Evolutionary conservation across 1,140 invertebrate species (phyloP), one percentile per base, ranked within the genome.

Genomic region (Ephestia elutella): DNA sequence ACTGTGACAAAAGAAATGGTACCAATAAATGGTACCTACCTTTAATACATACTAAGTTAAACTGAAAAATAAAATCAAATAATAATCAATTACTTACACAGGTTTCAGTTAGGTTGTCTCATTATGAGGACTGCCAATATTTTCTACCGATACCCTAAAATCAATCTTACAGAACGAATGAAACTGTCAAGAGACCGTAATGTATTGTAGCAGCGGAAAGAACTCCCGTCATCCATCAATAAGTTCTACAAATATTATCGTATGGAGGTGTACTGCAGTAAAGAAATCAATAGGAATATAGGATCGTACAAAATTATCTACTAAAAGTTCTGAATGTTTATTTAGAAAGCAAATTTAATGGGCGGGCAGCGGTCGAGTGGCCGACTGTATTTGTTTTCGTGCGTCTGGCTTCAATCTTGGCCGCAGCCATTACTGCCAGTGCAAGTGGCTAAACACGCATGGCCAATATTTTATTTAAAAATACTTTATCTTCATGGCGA

Each of bases 331-430:
- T 50, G 32, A 5, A 25, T 58, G 63, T 65, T 60, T 65, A 56
- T 65, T 65, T 65, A 58, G 54, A 60, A 57, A 61, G 53, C 58
- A 64, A 56, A 61, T 61, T 65, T 65, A 65, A 61, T 65, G 51
- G 56, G 28, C 49, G 30, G 44, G 56, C 62, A 17, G 54, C 25
- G 30, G 32, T 57, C 56, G 17, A 51, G 51, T 54, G 56, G 51
- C 50, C 25, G 15, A 54, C 55, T 54, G 53, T 59, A 65, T 61
- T 61, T 65, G 59, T 60, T 59, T 57, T 61, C 35, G 11, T 17
- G 32, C 25, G 54, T 44, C 63, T 65, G 59, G 59, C 51, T 61
- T 65, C 30, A 55, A 57, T 65, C 59, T 21, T 30, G 21, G 20
- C 20, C 21, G 21, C 19, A 5, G 19, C 50, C 50, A 53, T 53